Evolutionary conservation across 2,113 vertebrate genomes (phyloP), one percentile per base, ranked within the genome.

Genomic region (Tachuris rubrigastra): DNA sequence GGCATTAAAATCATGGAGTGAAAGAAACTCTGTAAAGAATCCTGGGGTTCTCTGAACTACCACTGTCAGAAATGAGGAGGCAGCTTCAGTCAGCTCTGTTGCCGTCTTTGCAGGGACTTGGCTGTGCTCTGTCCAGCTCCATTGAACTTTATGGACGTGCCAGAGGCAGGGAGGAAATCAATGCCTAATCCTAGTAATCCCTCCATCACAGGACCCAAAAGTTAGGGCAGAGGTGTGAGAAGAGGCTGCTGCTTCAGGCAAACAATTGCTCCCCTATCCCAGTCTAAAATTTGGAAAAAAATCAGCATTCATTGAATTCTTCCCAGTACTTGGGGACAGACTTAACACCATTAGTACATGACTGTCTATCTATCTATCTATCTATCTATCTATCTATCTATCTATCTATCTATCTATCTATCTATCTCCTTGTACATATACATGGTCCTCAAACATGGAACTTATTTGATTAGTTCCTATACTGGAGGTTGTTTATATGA

Each of bases 41-140:
- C 33, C 33, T 46, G 42, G 23, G 25, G 56, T 7, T 33, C 18
- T 30, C 59, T 74, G 55, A 92, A 39, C 15, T 24, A 44, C 20
- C 31, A 14, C 53, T 66, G 69, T 78, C 11, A 12, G 74, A 85
- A 46, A 75, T 44, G 6, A 30, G 28, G 73, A 73, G 58, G n/a
- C 30, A 15, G 6, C 20, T 72, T 93, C 46, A 31, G 21, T 16
- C 0, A 0, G 3, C 12, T 50, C 35, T 13, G 24, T 18, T 35
- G 25, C 62, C 55, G 44, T 35, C 42, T 47, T 89, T 82, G 30
- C n/a, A 44, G 39, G 58, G 46, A 31, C 30, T 75, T 35, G 21
- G 12, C 24, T 75, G 2, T 24, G 39, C 28, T 41, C 59, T 90
- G 58, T 49, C 14, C 65, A 91, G 59, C 27, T 47, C 55, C 63